Base-by-base conservation (phyloP, 1,140 invertebrate genomes). In the Drosophila ironensis region DNA sequence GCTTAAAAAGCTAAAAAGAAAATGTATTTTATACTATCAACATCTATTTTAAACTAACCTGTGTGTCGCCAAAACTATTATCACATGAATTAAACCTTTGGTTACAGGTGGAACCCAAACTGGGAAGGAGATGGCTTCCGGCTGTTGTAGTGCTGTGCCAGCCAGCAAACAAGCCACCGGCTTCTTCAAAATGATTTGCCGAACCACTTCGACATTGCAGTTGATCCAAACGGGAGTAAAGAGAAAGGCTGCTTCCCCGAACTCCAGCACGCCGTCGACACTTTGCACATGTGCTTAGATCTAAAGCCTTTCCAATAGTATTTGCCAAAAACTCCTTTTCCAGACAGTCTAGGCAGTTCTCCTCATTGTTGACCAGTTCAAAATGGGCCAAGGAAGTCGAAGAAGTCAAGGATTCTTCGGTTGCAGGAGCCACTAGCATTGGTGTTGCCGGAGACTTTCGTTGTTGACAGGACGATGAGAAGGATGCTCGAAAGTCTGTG, bases 301-400 rank as follows among this genome's bases (percentile, higher is more conserved):
- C 88, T 8, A 89, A 17, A 0, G 57, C 75, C 20, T 89, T 89
- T 16, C 88, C 88, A 25, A 89, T 89, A 7, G 86, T 89, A 25
- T 87, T 89, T 12, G 86, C 84, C 24, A 89, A 28, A 44, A 89
- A 89, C 48, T 89, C 88, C 25, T 89, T 89, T 41, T 89, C 88
- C 44, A 89, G 73, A 27, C 88, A 89, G 30, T 89, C 88, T 27
- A 89, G 45, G 25, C 88, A 89, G n/a, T 73, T 87, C 4, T 89
- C 88, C 35, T 89, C 88, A 4, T 60, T 73, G 16, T 20, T 68
- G 30, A 64, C 57, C 38, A 33, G 30, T 33, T 86, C 80, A 27
- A 84, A 78, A 19, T 84, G 78, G 2, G 64, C 61, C 12, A 41
- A 30, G 8, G 50, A 57, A 12, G 66, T 42, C 12, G 81, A 84